Conservation (phyloP, 1,140 invertebrate genomes). For the Euura saliciscinereae region DNA sequence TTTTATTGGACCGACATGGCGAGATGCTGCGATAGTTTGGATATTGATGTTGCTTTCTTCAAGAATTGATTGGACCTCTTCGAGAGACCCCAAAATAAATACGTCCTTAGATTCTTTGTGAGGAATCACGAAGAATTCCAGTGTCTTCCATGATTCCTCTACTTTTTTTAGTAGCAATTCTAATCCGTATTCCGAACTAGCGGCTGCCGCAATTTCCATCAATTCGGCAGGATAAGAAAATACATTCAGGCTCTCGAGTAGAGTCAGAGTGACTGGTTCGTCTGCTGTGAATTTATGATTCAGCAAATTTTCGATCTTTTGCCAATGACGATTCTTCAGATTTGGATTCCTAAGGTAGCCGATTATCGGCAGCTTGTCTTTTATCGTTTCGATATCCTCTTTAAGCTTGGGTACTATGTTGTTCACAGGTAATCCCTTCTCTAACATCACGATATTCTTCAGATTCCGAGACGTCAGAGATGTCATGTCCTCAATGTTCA, state of each 20-base stretch:
- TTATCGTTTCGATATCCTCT: slow-evolving; percentile 77
- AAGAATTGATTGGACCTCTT: slow-evolving; percentile 80
- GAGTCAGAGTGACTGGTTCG: slow-evolving; percentile 66
- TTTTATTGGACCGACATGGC: slow-evolving; percentile 83
- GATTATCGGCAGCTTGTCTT: slow-evolving; percentile 77
- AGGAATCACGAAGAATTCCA: slow-evolving; percentile 77
- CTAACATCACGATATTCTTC: slow-evolving; percentile 77
- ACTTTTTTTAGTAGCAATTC: slow-evolving; percentile 82
- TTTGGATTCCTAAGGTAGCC: slow-evolving; percentile 77
- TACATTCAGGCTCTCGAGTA: slow-evolving; percentile 73
- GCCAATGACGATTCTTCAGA: slow-evolving; percentile 80
- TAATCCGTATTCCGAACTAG: slow-evolving; percentile 82
- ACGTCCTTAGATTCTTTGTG: slow-evolving; percentile 84
- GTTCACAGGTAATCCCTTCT: slow-evolving; percentile 79
- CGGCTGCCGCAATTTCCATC: slow-evolving; percentile 82
- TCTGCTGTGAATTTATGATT: slow-evolving; percentile 74
- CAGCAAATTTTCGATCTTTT: slow-evolving; percentile 77
- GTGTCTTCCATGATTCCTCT: slow-evolving; percentile 79
- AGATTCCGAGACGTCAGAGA: slow-evolving; percentile 69
- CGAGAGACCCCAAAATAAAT: slow-evolving; percentile 79
- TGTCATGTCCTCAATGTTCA: slow-evolving; percentile 76
- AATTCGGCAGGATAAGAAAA: slow-evolving; percentile 76
- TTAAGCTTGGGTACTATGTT: slow-evolving; percentile 77
- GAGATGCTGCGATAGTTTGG: slow-evolving; percentile 82
- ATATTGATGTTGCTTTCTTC: slow-evolving; percentile 89